A percentile compares a stretch with the other conserved stretches of the same genome.
Conservation (phyloP, 2,797 vertebrate genomes). For the Mormyrops attenuatus region DNA sequence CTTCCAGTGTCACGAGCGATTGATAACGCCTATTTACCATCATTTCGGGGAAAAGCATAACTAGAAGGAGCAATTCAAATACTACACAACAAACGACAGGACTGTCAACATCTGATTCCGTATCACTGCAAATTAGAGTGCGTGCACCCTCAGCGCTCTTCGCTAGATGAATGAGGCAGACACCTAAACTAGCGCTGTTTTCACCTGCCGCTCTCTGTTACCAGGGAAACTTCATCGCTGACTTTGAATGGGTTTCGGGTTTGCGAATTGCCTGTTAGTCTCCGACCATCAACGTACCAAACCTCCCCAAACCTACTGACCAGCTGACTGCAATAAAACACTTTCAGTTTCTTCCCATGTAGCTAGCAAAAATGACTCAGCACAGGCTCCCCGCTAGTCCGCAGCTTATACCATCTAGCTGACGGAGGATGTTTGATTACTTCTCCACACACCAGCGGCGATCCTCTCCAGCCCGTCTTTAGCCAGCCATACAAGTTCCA, state of each 20-base stretch:
- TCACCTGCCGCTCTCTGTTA: not conserved
- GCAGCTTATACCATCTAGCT: not conserved
- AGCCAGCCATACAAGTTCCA: not conserved
- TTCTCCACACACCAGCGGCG: not conserved
- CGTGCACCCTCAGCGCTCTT: not conserved
- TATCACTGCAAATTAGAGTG: not conserved
- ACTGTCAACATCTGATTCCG: not conserved
- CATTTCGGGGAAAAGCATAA: not conserved
- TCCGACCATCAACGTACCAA: not conserved
- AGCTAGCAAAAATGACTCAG: constrained; percentile 31
- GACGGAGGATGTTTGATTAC: not conserved
- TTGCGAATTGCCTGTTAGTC: not conserved
- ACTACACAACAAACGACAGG: not conserved
- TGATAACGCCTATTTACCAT: not conserved
- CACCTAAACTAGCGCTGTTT: not conserved
- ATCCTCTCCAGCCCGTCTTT: not conserved
- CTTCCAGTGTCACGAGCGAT: not conserved
- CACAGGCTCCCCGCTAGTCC: not conserved
- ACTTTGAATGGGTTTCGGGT: not conserved
- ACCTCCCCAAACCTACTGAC: not conserved
- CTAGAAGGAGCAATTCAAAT: not conserved
- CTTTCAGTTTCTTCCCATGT: constrained; percentile 17
- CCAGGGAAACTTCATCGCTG: not conserved
- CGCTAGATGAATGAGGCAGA: not conserved
- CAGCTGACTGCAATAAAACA: constrained; percentile 10